Percentiles rank a stretch among this genome's conserved stretches.
These are phyloP conservation scores for Alces alces DNA, from an alignment of 2,113 vertebrate genomes.

Conservation along the genomic window DNA sequence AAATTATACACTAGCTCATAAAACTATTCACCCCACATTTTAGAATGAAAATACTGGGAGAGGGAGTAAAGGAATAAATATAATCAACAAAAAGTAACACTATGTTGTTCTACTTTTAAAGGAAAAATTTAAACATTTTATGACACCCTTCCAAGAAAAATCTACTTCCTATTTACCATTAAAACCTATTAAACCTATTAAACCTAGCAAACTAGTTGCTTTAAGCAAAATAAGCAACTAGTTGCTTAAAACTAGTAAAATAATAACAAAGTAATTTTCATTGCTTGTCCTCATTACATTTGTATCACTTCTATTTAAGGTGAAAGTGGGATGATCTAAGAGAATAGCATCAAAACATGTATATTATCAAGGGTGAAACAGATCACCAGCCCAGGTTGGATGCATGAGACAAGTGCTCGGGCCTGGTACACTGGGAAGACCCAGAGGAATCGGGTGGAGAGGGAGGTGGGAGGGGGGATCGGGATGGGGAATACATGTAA, in stretches of 20 bases:
- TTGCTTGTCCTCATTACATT: background rate
- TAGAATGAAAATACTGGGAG: background rate
- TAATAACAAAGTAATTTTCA: background rate
- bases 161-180: conserved; percentile 30
- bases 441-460: too few species aligned
- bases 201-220: too few species aligned
- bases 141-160: background rate
- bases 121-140: conserved; percentile 28
- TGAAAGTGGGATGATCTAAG: too few species aligned
- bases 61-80: background rate
- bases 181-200: background rate
- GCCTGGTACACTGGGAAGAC: too few species aligned
- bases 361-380: too few species aligned
- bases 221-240: too few species aligned
- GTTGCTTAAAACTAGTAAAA: conserved; percentile 7
- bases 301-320: background rate
- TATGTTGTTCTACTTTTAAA: conserved; percentile 44
- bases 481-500: too few species aligned
- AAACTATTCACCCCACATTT: background rate
- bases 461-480: too few species aligned
- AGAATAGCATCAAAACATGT: too few species aligned
- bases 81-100: conserved; percentile 24
- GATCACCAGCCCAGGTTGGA: too few species aligned
- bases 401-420: too few species aligned
- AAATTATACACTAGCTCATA: background rate